Conservation (phyloP, 2,113 vertebrate species). For the Eclectus roratus region DNA sequence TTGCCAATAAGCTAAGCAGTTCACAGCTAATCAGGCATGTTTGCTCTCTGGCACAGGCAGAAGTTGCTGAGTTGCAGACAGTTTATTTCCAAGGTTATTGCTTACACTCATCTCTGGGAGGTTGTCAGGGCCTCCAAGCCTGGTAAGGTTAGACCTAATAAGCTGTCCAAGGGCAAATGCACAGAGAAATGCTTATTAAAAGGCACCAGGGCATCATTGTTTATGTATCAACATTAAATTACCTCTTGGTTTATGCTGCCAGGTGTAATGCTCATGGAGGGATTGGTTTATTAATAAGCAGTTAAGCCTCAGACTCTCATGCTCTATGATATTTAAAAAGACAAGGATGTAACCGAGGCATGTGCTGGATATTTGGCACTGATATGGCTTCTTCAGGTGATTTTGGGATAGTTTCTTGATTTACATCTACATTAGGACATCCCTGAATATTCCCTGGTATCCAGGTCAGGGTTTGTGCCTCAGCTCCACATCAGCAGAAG, state of each 20-base stretch:
- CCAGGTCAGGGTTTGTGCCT: background rate
- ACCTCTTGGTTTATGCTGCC: background rate
- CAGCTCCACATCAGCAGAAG: background rate
- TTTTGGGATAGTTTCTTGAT: background rate
- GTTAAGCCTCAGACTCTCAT: background rate
- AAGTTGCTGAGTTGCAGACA: slow-evolving; percentile 44
- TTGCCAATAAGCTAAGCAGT: slow-evolving; percentile 38
- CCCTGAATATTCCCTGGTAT: background rate
- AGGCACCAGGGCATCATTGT: background rate
- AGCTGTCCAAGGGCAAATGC: slow-evolving; percentile 14
- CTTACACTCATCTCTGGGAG: background rate
- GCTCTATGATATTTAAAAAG: background rate
- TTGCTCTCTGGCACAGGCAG: slow-evolving; percentile 20
- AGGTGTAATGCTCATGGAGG: background rate
- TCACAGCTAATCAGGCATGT: slow-evolving; percentile 16
- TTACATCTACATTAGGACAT: background rate
- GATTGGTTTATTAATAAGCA: background rate
- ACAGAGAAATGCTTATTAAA: background rate
- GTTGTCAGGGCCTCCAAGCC: background rate
- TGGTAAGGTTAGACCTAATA: background rate
- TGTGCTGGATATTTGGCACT: background rate
- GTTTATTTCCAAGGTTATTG: slow-evolving; percentile 36
- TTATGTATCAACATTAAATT: background rate
- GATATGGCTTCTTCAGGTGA: background rate
- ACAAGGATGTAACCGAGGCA: background rate